Conservation (phyloP, 2,797 vertebrate genomes). For the Emydoidea blandingii region DNA sequence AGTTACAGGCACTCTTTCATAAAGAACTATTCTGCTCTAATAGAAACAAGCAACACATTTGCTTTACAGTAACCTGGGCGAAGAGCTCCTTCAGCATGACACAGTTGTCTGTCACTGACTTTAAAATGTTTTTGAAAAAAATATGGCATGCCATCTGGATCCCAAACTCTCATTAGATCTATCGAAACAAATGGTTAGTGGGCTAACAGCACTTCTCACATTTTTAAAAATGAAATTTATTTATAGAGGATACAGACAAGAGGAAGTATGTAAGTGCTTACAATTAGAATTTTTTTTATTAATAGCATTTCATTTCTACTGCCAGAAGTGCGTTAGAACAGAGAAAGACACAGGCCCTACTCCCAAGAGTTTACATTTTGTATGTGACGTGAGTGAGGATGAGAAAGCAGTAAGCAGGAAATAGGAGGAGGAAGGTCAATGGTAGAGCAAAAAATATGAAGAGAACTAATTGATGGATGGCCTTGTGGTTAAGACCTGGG, state of each 20-base stretch:
- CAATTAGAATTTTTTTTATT: background rate
- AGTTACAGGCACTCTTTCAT: slow-evolving; percentile 48
- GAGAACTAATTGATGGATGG: background rate
- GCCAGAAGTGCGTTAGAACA: background rate
- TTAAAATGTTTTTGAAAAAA: slow-evolving; percentile 53
- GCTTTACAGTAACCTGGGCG: slow-evolving; percentile 53
- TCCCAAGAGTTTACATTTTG: slow-evolving; percentile 14
- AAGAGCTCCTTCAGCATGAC: slow-evolving; percentile 47
- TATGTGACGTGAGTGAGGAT: background rate
- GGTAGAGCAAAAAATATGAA: background rate
- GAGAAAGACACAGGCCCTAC: background rate
- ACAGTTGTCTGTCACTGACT: slow-evolving; percentile 34
- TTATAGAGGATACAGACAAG: background rate
- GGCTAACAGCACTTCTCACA: background rate
- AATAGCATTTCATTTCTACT: background rate
- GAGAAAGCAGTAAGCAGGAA: background rate
- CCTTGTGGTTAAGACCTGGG: background rate
- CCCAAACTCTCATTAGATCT: slow-evolving; percentile 44
- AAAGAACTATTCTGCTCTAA: slow-evolving; percentile 70
- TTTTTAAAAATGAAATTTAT: background rate
- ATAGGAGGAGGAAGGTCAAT: background rate
- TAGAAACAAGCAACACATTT: slow-evolving; percentile 67
- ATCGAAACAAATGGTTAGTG: background rate
- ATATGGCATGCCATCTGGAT: slow-evolving; percentile 60
- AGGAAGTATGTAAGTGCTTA: background rate